Evolutionary conservation across 2,113 vertebrate genomes (phyloP), one percentile per base, ranked within the genome.

Genomic region (Machaerirhynchus nigripectus): DNA sequence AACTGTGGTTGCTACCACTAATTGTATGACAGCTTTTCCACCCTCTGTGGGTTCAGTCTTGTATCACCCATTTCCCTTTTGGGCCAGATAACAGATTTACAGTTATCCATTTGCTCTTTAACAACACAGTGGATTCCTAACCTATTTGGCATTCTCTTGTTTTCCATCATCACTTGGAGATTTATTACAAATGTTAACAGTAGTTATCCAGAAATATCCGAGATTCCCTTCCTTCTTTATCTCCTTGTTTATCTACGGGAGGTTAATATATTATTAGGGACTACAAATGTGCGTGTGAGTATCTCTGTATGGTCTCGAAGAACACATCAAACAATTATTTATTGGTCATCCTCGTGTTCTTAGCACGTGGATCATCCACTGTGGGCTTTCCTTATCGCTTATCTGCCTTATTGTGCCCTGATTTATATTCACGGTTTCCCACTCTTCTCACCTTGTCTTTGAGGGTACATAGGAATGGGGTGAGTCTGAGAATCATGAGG

Each of bases 71-170:
- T 40, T 92, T 95, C 60, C 46, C 42, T 87, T 94, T 94, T 87
- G 77, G 88, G 80, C 53, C 88, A 76, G 83, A 83, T 94, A 95
- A 96, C 82, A 95, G 90, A 95, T 95, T 96, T 96, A 96, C 68
- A 87, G 69, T 94, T 93, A 88, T 39, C 85, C 82, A 60, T 86
- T 70, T 92, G 40, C 83, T 93, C 71, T 90, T 93, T 71, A 92
- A 67, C 73, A 82, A 3, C 87, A 33, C 76, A 46, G 76, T 40
- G 77, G 79, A 88, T 88, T 86, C 88, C 61, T 90, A 64, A 78
- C 85, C 90, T 92, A 14, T 89, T 96, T 96, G 94, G 90, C 94
- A 87, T 92, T 89, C 83, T 61, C 90, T 82, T 46, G 37, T 75
- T 90, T 78, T 96, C 92, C 73, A 77, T 95, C 93, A 89, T 90